These are phyloP conservation scores for Mycteria americana DNA, from an alignment of 2,797 vertebrate genomes.

Conservation along the genomic window DNA sequence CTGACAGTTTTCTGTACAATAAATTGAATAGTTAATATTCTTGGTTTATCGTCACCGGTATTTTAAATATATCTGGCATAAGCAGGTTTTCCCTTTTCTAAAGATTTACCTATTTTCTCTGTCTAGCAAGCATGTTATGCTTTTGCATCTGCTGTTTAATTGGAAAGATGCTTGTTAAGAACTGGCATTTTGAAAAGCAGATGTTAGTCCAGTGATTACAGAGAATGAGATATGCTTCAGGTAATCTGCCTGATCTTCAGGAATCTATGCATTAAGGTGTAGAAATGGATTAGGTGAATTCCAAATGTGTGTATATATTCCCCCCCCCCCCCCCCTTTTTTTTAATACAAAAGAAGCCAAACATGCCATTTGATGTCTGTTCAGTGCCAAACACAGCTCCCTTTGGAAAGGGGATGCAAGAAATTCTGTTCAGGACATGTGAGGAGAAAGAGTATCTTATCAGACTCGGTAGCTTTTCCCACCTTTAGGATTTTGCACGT, in stretches of 20 bases:
- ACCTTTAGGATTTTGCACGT: background rate
- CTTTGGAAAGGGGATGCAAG: background rate
- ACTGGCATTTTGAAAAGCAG: background rate
- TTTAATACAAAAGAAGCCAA: background rate
- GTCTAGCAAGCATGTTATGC: background rate
- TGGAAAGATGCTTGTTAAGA: background rate
- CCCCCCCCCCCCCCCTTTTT: too few species aligned
- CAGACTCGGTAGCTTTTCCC: background rate
- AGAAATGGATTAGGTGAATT: background rate
- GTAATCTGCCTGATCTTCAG: background rate
- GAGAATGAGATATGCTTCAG: background rate
- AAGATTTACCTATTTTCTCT: background rate
- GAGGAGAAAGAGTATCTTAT: background rate
- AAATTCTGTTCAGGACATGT: background rate
- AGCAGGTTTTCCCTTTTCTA: background rate
- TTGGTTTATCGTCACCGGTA: background rate
- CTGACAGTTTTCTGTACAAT: background rate
- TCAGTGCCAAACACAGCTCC: background rate
- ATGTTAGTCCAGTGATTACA: background rate
- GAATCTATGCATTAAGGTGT: background rate
- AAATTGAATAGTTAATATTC: background rate
- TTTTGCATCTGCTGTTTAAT: background rate
- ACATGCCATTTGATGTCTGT: background rate
- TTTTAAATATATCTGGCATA: background rate
- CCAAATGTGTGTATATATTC: background rate